Percentiles rank a stretch among this genome's conserved stretches.
Evolutionary conservation across 2,797 vertebrate species (phyloP).

Genomic region (Sebastes alutus): DNA sequence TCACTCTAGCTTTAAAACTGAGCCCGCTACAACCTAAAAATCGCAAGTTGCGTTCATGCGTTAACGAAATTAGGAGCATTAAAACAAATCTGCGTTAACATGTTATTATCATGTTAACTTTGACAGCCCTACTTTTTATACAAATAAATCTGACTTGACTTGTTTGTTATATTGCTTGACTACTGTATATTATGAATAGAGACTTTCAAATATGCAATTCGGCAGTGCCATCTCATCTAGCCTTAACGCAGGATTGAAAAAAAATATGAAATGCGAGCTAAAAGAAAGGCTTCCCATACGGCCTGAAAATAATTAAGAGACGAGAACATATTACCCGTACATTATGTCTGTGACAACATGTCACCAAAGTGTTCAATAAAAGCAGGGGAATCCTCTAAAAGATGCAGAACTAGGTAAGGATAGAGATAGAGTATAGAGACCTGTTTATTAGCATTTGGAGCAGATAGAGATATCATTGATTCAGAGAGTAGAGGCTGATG

Average conservation of each 20-base stretch:
- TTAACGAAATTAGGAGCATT: too few species aligned
- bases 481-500: neutral
- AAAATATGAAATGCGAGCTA: neutral
- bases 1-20: too few species aligned
- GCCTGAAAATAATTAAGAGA: conserved; percentile 9
- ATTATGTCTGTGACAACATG: neutral
- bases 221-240: neutral
- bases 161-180: conserved; percentile 18
- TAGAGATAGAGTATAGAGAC: neutral
- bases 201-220: neutral
- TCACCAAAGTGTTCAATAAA: conserved; percentile 5
- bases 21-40: too few species aligned
- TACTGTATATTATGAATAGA: conserved; percentile 1
- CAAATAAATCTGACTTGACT: conserved; percentile 4
- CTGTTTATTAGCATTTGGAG: neutral
- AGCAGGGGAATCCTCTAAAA: neutral
- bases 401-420: neutral
- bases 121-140: neutral
- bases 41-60: too few species aligned
- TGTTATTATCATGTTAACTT: too few species aligned
- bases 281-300: neutral
- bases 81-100: too few species aligned
- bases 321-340: conserved; percentile 1
- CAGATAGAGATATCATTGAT: conserved; percentile 8
- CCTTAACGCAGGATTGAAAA: neutral